Evolutionary conservation across 2,797 vertebrate species (phyloP).

Genomic region (Squalus acanthias): DNA sequence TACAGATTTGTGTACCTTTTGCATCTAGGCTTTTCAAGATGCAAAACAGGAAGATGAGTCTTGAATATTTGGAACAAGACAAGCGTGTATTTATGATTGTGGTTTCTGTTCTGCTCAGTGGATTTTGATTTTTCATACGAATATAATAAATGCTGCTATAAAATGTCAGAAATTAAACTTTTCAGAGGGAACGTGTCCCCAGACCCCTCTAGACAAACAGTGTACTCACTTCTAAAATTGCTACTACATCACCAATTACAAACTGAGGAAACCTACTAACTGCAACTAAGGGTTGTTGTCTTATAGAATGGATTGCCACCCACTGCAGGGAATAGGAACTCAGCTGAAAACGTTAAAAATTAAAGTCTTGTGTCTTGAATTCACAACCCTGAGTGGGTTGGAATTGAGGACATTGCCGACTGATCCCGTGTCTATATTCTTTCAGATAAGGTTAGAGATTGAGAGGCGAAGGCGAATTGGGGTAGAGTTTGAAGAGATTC

Average conservation of each 20-base stretch:
- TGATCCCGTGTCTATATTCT: too few species aligned
- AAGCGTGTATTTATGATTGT: neutral
- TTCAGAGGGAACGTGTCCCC: neutral
- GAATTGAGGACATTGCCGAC: neutral
- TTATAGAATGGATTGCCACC: too few species aligned
- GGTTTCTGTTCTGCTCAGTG: neutral
- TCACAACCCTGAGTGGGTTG: neutral
- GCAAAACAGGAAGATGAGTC: neutral
- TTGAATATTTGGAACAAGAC: neutral
- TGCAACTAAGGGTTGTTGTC: neutral
- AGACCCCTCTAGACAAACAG: neutral
- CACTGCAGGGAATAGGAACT: neutral
- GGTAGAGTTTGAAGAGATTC: slow-evolving; percentile 56
- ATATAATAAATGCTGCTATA: neutral
- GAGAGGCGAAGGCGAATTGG: slow-evolving; percentile 58
- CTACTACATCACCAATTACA: neutral
- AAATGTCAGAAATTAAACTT: neutral
- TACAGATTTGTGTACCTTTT: neutral
- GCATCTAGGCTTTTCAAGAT: neutral
- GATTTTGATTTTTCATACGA: neutral
- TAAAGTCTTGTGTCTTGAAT: neutral
- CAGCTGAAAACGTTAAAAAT: neutral
- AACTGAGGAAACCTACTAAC: neutral
- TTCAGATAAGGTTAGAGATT: slow-evolving; percentile 61
- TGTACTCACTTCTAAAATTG: neutral